Evolutionary conservation across 2,113 vertebrate genomes (phyloP).

Genomic region (Gambusia holbrooki): DNA sequence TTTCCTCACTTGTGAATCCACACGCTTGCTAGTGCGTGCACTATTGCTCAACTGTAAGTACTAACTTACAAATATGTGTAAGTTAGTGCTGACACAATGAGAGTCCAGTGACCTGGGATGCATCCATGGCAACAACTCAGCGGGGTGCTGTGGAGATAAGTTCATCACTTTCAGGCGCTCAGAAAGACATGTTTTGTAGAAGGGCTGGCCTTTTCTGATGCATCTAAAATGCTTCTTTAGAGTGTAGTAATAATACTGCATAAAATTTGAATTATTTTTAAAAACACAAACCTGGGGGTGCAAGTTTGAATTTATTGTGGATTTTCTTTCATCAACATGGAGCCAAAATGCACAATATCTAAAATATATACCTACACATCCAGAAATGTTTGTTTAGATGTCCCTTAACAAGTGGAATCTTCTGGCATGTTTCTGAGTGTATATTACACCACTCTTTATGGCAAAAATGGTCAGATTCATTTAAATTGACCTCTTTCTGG

Average conservation of each 20-base stretch:
- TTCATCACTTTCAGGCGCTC: background rate
- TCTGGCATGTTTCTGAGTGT: background rate
- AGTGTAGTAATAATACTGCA: too few relatives aligned
- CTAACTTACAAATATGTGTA: constrained; percentile 30
- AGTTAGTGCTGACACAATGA: constrained; percentile 64
- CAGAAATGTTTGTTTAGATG: background rate
- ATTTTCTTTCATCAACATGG: background rate
- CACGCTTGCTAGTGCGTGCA: constrained; percentile 12
- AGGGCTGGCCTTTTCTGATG: background rate
- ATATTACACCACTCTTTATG: background rate
- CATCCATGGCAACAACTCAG: constrained; percentile 59
- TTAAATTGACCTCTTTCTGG: background rate
- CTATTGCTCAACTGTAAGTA: constrained; percentile 12
- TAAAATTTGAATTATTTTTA: background rate
- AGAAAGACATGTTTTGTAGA: background rate
- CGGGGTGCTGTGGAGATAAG: constrained; percentile 29
- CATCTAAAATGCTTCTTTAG: too few relatives aligned
- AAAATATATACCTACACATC: background rate
- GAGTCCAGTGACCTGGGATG: constrained; percentile 41
- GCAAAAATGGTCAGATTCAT: too few relatives aligned
- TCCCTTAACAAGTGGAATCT: background rate
- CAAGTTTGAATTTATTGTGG: background rate
- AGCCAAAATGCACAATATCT: background rate
- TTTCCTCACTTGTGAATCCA: constrained; percentile 41
- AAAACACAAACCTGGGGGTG: background rate